These are phyloP conservation scores for Protomyctophum bolini DNA, from an alignment of 2,113 vertebrate species.

Conservation along the genomic window DNA sequence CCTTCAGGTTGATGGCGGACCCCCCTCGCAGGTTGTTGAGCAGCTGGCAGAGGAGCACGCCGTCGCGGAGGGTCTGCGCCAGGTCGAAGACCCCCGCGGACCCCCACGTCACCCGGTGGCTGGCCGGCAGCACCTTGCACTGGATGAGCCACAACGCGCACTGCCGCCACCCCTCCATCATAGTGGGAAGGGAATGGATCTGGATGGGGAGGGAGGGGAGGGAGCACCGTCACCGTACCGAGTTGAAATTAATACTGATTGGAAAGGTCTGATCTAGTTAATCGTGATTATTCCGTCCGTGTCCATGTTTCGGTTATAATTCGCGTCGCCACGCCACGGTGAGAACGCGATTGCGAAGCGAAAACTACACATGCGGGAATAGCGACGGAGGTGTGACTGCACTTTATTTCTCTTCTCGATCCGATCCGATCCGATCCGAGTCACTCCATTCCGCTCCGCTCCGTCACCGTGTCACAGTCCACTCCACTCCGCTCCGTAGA, in stretches of 20 bases:
- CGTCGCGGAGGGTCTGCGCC: constrained; percentile 94
- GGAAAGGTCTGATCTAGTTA: too few relatives aligned
- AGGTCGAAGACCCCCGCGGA: constrained; percentile 95
- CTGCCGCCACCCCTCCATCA: constrained; percentile 95
- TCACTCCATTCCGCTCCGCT: too few relatives aligned
- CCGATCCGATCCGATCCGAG: too few relatives aligned
- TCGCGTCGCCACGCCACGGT: not conserved
- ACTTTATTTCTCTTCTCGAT: too few relatives aligned
- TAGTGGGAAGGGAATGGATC: constrained; percentile 24
- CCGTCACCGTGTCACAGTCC: too few relatives aligned
- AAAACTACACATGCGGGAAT: too few relatives aligned
- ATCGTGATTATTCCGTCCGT: not conserved
- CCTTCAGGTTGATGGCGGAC: constrained; percentile 90
- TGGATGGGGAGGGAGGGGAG: too few relatives aligned
- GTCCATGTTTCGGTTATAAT: constrained; percentile 35
- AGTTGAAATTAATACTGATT: too few relatives aligned
- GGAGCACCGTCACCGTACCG: too few relatives aligned
- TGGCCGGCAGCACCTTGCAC: constrained; percentile 93
- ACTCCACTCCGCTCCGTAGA: too few relatives aligned
- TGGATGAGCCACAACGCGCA: constrained; percentile 94
- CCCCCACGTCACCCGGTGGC: constrained; percentile 95
- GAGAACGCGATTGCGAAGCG: constrained; percentile 19
- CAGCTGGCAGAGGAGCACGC: constrained; percentile 93
- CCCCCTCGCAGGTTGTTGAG: constrained; percentile 92
- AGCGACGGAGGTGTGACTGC: not conserved